Conservation (phyloP, 2,113 vertebrate species). For the Sarotherodon lohbergeri region DNA sequence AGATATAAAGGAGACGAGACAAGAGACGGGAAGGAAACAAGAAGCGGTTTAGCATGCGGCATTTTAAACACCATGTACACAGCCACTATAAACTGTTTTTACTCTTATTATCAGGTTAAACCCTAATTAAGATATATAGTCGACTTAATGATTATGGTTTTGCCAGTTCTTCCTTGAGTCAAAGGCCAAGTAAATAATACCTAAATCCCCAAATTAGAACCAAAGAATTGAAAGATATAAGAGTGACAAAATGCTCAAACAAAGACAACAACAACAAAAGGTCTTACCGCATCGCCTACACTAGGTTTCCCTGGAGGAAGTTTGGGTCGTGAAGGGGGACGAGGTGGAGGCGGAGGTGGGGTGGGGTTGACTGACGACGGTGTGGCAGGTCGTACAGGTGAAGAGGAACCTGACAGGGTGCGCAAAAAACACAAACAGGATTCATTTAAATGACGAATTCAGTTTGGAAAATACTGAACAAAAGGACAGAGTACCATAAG, state of each 20-base stretch:
- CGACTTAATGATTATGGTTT: fast-evolving
- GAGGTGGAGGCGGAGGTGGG: conserved; percentile 85
- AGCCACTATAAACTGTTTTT: background rate
- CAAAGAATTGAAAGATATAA: background rate
- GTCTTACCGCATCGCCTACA: conserved; percentile 81
- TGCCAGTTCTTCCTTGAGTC: background rate
- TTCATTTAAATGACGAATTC: background rate
- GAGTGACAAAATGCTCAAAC: background rate
- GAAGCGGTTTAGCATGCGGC: fast-evolving
- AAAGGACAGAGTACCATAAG: background rate
- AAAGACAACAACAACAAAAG: background rate
- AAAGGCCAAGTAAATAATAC: background rate
- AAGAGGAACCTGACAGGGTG: conserved; percentile 79
- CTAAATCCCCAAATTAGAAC: background rate
- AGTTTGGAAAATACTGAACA: fast-evolving
- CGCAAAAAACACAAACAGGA: background rate
- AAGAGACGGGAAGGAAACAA: background rate
- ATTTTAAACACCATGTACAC: background rate
- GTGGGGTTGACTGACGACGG: conserved; percentile 76
- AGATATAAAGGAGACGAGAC: background rate
- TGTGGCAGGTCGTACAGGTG: conserved; percentile 83
- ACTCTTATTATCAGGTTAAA: background rate
- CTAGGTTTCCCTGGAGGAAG: conserved; percentile 87
- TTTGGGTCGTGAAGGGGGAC: conserved; percentile 88
- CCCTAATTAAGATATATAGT: background rate